Evolutionary conservation across 2,113 vertebrate species (phyloP).

Genomic region (Todiramphus chloris): DNA sequence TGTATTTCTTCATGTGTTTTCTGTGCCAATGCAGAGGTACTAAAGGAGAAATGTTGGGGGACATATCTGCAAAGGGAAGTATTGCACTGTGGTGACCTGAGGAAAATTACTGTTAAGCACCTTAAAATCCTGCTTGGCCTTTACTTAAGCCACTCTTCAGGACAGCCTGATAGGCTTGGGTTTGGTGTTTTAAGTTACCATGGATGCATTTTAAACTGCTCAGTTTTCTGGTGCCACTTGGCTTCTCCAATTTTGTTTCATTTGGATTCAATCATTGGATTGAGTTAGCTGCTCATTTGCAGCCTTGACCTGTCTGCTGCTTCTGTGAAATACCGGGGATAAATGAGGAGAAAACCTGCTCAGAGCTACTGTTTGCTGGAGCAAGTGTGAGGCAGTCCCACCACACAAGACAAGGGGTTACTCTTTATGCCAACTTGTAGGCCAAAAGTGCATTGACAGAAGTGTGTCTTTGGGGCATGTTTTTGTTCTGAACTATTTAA

Average conservation of each 20-base stretch:
- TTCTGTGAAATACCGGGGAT: background rate
- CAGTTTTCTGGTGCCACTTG: background rate
- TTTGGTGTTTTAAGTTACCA: background rate
- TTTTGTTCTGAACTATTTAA: background rate
- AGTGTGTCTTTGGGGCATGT: background rate
- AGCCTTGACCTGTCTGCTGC: background rate
- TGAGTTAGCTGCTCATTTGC: background rate
- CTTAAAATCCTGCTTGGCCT: fast-evolving
- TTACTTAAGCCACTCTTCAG: background rate
- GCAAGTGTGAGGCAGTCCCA: fast-evolving
- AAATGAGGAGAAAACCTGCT: background rate
- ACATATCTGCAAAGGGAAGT: background rate
- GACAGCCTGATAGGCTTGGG: background rate
- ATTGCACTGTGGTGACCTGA: background rate
- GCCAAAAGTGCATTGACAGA: fast-evolving
- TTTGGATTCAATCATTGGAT: too few relatives aligned
- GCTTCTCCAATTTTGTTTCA: background rate
- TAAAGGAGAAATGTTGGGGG: background rate
- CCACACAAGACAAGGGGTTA: fast-evolving
- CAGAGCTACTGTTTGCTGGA: fast-evolving
- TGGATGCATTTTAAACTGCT: fast-evolving
- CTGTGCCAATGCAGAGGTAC: background rate
- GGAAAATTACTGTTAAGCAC: background rate
- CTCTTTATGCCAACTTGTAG: background rate
- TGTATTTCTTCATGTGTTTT: fast-evolving